Conservation (phyloP, 2,888 invertebrate species). For the Macrosiphum euphorbiae region DNA sequence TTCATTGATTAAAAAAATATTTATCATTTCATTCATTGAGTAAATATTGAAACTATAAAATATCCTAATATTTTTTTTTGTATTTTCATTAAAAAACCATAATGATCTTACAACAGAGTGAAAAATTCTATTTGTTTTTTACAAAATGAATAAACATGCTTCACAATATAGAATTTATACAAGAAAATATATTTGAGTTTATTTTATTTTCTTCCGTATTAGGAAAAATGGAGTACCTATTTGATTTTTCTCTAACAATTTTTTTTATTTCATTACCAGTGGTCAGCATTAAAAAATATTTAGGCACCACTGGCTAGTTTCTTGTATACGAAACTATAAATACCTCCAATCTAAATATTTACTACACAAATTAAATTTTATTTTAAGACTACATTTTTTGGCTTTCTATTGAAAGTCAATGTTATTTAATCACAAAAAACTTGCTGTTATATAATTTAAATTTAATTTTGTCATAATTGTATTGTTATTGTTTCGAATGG, state of each 20-base stretch:
- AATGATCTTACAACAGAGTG: background rate
- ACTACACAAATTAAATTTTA: background rate
- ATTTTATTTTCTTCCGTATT: background rate
- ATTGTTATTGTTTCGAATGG: background rate
- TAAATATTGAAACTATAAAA: background rate
- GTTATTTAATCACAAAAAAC: background rate
- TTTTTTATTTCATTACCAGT: background rate
- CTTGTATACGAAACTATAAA: background rate
- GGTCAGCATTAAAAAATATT: background rate
- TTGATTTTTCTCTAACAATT: background rate
- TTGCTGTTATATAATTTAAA: background rate
- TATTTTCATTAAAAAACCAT: background rate
- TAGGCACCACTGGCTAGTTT: background rate
- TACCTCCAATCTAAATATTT: background rate
- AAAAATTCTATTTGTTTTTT: background rate
- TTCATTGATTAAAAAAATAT: background rate
- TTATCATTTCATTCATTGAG: background rate
- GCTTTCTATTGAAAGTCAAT: background rate
- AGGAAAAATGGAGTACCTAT: background rate
- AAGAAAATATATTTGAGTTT: background rate
- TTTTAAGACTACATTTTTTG: background rate
- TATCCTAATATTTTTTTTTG: background rate
- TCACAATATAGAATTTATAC: background rate
- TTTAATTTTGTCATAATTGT: background rate
- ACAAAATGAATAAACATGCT: background rate